Evolutionary conservation across 2,797 vertebrate genomes (phyloP), one percentile per base, ranked within the genome.

Genomic region (Phrynocephalus guinanensis): DNA sequence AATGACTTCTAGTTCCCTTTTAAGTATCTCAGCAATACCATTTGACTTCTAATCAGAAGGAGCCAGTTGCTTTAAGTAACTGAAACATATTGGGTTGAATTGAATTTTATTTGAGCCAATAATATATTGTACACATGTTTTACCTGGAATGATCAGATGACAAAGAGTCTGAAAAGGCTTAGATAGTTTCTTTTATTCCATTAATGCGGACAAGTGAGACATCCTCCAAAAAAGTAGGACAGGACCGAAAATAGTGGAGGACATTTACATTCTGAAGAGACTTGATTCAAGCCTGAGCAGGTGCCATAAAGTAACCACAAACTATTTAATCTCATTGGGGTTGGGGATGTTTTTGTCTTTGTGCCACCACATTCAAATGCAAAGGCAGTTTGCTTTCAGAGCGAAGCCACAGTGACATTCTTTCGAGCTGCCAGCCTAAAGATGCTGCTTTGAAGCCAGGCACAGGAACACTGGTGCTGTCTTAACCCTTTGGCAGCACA

Each of bases 331-430:
- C 82, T 60, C 87, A 84, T 88, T 52, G 73, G 87, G 77, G 70
- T 20, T 75, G 70, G 44, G 38, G 76, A 80, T 79, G 28, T 80
- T 84, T 44, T 33, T 38, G 18, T 73, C 82, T 84, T 88, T 84
- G 87, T 88, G 82, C 77, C 87, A 73, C 82, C 38, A n/a, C 73
- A 84, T 88, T 88, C 80, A 75, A 88, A 84, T 88, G 82, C 87
- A 88, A 84, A 80, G 82, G 52, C 77, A 84, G 87, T 50, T 77
- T 84, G 68, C 76, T 79, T 72, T 33, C 26, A 33, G 70, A 67
- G 77, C 77, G 15, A 66, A 75, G 72, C 68, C 56, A 75, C 82
- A 75, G 76, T 73, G 56, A 56, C 83, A 88, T 88, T 88, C 77
- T 88, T 84, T 28, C 73, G 67, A 52, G 76, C 68, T 75, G 70